A percentile compares a stretch with the other conserved stretches of the same genome.
phyloP scores from a whole-genome alignment of 1,140 invertebrate species.

The Lamellibrachia luymesi region DNA sequence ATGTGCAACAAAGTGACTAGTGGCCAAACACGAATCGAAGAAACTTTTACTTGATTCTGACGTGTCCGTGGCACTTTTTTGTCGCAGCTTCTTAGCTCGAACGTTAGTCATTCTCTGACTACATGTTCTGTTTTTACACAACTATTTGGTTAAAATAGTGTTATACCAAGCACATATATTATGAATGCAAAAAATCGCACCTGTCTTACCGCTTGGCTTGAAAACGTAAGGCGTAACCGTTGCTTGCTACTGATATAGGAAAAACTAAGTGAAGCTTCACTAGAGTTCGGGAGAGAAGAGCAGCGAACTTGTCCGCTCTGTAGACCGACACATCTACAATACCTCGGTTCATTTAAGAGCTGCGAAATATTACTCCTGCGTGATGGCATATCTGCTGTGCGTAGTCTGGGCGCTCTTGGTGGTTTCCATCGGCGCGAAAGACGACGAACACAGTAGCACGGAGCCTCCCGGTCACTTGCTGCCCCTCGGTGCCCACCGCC shows the following conservation, averaged over 20 bases:
- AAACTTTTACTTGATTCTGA: neutral
- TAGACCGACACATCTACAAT: neutral
- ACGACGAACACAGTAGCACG: neutral
- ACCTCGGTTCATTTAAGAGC: neutral
- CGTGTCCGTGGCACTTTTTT: neutral
- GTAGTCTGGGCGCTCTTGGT: neutral
- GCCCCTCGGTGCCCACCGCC: neutral
- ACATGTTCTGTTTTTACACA: neutral
- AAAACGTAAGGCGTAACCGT: constrained; percentile 1
- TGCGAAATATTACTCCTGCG: neutral
- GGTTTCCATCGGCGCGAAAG: no score
- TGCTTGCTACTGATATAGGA: neutral
- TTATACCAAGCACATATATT: no score
- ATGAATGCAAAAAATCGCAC: neutral
- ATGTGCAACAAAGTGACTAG: no score
- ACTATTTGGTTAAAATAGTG: no score
- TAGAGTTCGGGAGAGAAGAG: neutral
- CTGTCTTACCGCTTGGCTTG: neutral
- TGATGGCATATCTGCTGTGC: neutral
- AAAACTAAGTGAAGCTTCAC: neutral
- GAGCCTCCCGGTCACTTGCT: constrained; percentile 9
- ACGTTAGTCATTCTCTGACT: neutral
- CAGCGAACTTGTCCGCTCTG: neutral
- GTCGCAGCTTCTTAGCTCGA: neutral
- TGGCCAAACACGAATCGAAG: no score